A percentile compares a stretch with the other conserved stretches of the same genome.
Evolutionary conservation across 2,797 vertebrate genomes (phyloP).

Genomic region (Brachyalestes nurse): DNA sequence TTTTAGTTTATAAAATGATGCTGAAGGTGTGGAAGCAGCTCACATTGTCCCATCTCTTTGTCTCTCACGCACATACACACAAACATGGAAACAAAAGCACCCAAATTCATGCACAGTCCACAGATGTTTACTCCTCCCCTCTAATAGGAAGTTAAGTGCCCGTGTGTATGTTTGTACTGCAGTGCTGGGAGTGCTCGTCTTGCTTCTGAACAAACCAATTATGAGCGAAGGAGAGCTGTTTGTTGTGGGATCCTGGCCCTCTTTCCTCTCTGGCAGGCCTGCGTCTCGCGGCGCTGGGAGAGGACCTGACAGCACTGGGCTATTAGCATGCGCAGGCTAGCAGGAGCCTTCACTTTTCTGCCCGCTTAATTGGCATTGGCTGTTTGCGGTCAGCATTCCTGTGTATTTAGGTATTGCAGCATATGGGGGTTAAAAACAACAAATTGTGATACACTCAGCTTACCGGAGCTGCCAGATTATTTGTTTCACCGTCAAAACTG

Average conservation of each 20-base stretch:
- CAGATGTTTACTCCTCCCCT: slow-evolving; percentile 73
- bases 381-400: slow-evolving; percentile 13
- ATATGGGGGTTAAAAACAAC: slow-evolving; percentile 23
- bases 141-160: slow-evolving; percentile 80
- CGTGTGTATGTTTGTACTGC: slow-evolving; percentile 76
- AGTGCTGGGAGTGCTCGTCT: slow-evolving; percentile 77
- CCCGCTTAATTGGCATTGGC: slow-evolving; percentile 19
- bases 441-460: slow-evolving; percentile 9
- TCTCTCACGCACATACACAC: slow-evolving; percentile 37
- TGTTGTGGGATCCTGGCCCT: slow-evolving; percentile 39
- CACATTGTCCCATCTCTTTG: slow-evolving; percentile 55
- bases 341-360: slow-evolving; percentile 23
- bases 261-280: slow-evolving; percentile 55
- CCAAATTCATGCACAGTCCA: slow-evolving; percentile 41
- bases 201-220: slow-evolving; percentile 83
- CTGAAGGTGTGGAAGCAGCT: background rate
- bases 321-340: slow-evolving; percentile 75
- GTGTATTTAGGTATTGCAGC: slow-evolving; percentile 8
- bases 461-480: background rate
- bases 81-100: slow-evolving; percentile 30
- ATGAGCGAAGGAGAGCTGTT: slow-evolving; percentile 61
- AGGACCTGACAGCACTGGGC: slow-evolving; percentile 76
- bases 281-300: slow-evolving; percentile 51
- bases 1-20: background rate
- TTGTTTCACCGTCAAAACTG: background rate